Base-by-base conservation (phyloP, 2,113 vertebrate genomes). In the Podilymbus podiceps region DNA sequence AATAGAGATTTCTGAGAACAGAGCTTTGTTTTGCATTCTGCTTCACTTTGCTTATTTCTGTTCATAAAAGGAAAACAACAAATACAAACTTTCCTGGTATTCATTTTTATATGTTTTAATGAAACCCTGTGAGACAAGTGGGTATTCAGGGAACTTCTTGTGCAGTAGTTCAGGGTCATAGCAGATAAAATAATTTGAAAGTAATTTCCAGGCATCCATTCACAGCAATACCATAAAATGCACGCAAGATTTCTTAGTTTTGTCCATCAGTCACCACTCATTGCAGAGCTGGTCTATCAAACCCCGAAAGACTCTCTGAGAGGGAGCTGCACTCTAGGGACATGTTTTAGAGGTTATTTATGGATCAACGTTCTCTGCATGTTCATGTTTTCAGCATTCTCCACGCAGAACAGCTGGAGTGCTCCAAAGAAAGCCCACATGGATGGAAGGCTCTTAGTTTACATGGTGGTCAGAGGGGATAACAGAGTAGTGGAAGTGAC, bases 231-330 rank as follows among this genome's bases (percentile, higher is more conserved):
- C 5, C 1, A 1, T 53, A 42, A 81, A 88, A 49, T 5, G 5
- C 23, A 47, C 27, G 25, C n/a, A 69, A 9, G 42, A 24, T 50
- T 59, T 49, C 47, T 74, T 42, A n/a, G 15, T 53, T 19, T 77
- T 85, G 16, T 55, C 53, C 9, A 0, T n/a, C 40, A 87, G 64
- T 11, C 63, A 49, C 11, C 19, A 6, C 50, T 44, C 49, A 16
- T 22, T 56, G 35, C 28, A 71, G 44, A 60, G 17, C 3, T 69
- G 64, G 53, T 46, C 31, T 44, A 15, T 12, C 0, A 0, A 53
- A 69, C 4, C 17, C n/a, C 56, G 46, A 49, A 62, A 31, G 19
- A 3, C 4, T 73, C 13, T 91, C 58, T 78, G 9, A 92, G 49
- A 63, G 7, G 15, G 4, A 53, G 8, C 12, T 75, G n/a, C 14